Conservation (phyloP, 2,888 invertebrate genomes). For the Margaritifera margaritifera region DNA sequence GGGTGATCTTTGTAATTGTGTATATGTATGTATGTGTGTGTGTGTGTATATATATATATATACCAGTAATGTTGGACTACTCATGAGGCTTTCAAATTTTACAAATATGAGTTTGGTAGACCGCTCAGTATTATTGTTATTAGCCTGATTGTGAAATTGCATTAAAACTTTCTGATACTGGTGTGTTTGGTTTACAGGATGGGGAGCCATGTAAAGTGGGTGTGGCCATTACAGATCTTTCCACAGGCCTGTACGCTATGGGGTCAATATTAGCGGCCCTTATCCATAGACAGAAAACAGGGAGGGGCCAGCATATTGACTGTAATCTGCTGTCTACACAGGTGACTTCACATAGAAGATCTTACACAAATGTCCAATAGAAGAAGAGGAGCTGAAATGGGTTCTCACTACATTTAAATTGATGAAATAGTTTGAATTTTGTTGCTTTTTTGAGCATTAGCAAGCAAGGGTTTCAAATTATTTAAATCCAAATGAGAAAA, state of each 20-base stretch:
- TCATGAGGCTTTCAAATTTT: not conserved
- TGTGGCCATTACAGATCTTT: constrained; percentile 92
- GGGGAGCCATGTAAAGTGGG: constrained; percentile 93
- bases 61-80: not conserved
- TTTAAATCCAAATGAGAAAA: too few species aligned
- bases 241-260: constrained; percentile 94
- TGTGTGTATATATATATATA: too few species aligned
- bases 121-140: not conserved
- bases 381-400: too few species aligned
- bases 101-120: too few species aligned
- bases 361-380: too few species aligned
- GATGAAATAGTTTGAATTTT: too few species aligned
- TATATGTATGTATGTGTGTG: too few species aligned
- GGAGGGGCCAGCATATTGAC: constrained; percentile 92
- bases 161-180: not conserved
- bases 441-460: too few species aligned
- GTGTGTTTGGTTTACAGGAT: constrained; percentile 36
- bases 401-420: too few species aligned
- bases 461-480: too few species aligned
- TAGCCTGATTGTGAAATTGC: not conserved
- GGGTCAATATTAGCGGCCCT: constrained; percentile 95
- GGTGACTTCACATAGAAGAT: constrained; percentile 62
- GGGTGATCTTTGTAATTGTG: too few species aligned
- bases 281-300: constrained; percentile 83
- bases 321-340: constrained; percentile 95